Base-by-base conservation (phyloP, 2,888 invertebrate genomes). In the Maniola hyperantus region DNA sequence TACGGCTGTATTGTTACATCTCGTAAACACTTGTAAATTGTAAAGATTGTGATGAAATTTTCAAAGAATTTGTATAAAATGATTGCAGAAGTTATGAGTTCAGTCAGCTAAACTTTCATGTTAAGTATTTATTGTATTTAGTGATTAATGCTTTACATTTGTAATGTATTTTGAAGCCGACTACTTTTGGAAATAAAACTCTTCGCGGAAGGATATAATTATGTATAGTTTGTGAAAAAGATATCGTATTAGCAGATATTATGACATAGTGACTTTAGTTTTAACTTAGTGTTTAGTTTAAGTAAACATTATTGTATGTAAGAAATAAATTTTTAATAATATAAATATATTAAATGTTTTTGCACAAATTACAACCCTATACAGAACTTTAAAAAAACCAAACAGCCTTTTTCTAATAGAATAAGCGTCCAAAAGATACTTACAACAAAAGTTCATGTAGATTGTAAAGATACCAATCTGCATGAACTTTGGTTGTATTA, bases 71-170 rank as follows among this genome's bases (percentile, higher is more conserved):
- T 87, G 85, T 87, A 83, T 83, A 78, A 78, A 77, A 75, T 72
- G 20, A 73, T 77, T 79, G 75, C 79, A 79, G 74, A 77, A 80
- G 74, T 74, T 81, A 81, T 81, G 77, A 82, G 79, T 78, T 73
- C 78, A 81, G 81, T 77, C 74, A 79, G 84, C 86, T 86, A 83
- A 80, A 78, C 80, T 84, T 82, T 79, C 80, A 81, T 81, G 77
- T 83, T 83, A 83, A 85, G 84, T 90, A 89, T 91, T 90, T 90
- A 91, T 89, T 88, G 87, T 90, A 91, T 88, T 89, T 91, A 89
- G 89, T 85, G 82, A 89, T 89, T 85, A 82, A 84, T 80, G 84
- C 83, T 82, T 83, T 80, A 80, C 74, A 76, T 73, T 78, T 51
- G 77, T 80, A 78, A 80, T 78, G 79, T 78, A 80, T 76, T 80